Percentiles rank a stretch among this genome's conserved stretches.
Evolutionary conservation across 1,140 invertebrate genomes (phyloP).

Genomic region (Drosophila insularis): DNA sequence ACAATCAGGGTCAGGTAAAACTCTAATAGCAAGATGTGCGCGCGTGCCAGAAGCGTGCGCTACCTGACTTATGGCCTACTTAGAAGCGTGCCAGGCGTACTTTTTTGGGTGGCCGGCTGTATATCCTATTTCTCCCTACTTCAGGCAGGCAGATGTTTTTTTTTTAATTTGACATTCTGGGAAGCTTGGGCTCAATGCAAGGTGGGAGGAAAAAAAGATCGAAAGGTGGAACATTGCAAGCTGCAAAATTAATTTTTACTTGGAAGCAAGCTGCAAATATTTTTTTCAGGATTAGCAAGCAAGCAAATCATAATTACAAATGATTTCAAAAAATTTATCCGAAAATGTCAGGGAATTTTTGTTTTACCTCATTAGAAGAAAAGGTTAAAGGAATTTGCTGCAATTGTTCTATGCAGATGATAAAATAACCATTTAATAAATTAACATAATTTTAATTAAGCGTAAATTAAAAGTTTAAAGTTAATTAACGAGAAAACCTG

Average conservation of each 20-base stretch:
- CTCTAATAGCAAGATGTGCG: slow-evolving; percentile 35
- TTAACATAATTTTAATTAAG: no score
- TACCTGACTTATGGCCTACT: slow-evolving; percentile 52
- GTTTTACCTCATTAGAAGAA: neutral
- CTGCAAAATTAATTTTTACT: slow-evolving; percentile 60
- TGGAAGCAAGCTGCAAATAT: slow-evolving; percentile 67
- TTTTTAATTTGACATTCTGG: slow-evolving; percentile 44
- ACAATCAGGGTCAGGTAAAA: slow-evolving; percentile 2
- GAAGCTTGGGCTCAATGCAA: slow-evolving; percentile 48
- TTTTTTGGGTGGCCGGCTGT: slow-evolving; percentile 59
- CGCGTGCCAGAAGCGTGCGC: slow-evolving; percentile 72
- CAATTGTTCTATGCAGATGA: no score
- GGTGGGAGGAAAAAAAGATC: slow-evolving; percentile 49
- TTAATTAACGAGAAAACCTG: no score
- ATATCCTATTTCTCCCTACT: slow-evolving; percentile 31
- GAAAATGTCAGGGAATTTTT: neutral
- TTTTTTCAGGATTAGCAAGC: slow-evolving; percentile 12
- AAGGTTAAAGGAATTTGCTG: no score
- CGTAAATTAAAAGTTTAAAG: no score
- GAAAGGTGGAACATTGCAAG: slow-evolving; percentile 63
- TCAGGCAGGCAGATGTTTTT: slow-evolving; percentile 66
- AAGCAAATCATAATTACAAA: neutral
- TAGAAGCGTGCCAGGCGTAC: slow-evolving; percentile 69
- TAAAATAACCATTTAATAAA: no score
- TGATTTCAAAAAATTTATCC: neutral